Conservation (phyloP, 2,797 vertebrate genomes). For the Gambelia wislizenii region DNA sequence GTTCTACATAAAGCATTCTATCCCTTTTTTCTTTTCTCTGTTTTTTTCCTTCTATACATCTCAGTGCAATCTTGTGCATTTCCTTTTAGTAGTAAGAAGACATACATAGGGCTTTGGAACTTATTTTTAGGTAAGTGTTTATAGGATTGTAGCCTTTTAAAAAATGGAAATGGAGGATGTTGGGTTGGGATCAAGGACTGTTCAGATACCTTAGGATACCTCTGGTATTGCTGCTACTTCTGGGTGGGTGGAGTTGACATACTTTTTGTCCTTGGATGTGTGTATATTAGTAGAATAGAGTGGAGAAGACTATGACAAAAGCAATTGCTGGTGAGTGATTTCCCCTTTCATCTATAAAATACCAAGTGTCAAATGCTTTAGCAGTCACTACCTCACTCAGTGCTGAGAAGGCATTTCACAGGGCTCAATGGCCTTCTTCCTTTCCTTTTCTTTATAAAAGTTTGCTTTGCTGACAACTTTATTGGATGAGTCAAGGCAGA, state of each 20-base stretch:
- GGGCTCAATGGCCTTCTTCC: slow-evolving; percentile 48
- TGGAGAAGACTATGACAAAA: slow-evolving; percentile 64
- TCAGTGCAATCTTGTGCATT: neutral
- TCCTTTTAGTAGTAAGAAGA: neutral
- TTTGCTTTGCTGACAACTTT: slow-evolving; percentile 63
- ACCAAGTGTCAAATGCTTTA: slow-evolving; percentile 52
- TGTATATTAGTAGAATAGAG: slow-evolving; percentile 45
- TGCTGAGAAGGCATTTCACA: slow-evolving; percentile 67
- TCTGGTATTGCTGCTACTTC: slow-evolving; percentile 57
- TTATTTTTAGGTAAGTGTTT: neutral
- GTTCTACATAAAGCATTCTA: neutral
- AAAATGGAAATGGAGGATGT: slow-evolving; percentile 31
- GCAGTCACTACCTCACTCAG: slow-evolving; percentile 47
- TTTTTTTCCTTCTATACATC: neutral
- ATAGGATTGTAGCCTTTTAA: neutral
- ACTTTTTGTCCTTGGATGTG: slow-evolving; percentile 65
- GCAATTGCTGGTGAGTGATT: slow-evolving; percentile 68
- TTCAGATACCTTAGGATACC: slow-evolving; percentile 47
- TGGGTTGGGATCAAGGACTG: slow-evolving; percentile 32
- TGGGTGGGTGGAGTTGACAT: slow-evolving; percentile 48
- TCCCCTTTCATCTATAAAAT: slow-evolving; percentile 70
- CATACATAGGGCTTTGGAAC: neutral
- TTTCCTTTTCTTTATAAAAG: slow-evolving; percentile 58
- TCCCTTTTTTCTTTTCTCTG: neutral
- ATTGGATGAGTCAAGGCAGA: slow-evolving; percentile 54